Percentiles rank a stretch among this genome's conserved stretches.
Evolutionary conservation across 1,140 invertebrate species (phyloP).

Genomic region (Listronotus oregonensis): DNA sequence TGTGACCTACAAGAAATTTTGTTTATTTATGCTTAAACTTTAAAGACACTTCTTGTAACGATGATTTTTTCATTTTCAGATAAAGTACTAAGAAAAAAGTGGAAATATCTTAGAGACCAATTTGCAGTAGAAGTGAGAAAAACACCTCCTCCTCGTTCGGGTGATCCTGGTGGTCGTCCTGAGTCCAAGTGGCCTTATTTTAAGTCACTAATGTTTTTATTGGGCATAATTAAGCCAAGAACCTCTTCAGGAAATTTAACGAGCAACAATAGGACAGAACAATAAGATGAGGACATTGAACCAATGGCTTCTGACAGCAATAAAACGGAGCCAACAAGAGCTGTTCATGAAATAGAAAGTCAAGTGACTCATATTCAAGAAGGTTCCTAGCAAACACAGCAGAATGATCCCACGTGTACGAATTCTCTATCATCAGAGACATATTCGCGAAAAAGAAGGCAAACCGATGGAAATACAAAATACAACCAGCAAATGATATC

Average conservation of each 20-base stretch:
- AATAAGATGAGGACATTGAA: neutral
- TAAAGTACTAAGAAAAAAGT: no score
- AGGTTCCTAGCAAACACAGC: neutral
- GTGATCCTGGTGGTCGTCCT: neutral
- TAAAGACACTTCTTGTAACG: no score
- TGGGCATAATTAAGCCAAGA: neutral
- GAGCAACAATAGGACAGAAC: neutral
- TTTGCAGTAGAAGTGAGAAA: no score
- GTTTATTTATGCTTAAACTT: no score
- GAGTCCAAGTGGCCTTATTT: constrained; percentile 3
- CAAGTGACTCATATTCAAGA: neutral
- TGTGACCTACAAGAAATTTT: no score
- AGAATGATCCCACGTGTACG: neutral
- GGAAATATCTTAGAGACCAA: no score
- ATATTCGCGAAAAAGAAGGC: neutral
- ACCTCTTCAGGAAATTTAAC: constrained; percentile 1
- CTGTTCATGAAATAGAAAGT: neutral
- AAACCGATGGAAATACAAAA: neutral
- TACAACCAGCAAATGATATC: constrained; percentile 1
- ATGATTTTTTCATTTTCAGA: no score
- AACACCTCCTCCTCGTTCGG: no score
- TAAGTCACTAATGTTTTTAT: constrained; percentile 4
- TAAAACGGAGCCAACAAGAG: neutral
- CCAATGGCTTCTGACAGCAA: constrained; percentile 1
- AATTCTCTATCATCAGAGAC: constrained; percentile 2